Percentiles rank a stretch among this genome's conserved stretches.
Evolutionary conservation across 2,888 invertebrate genomes (phyloP).

Genomic region (Scelioninae gen. 1): DNA sequence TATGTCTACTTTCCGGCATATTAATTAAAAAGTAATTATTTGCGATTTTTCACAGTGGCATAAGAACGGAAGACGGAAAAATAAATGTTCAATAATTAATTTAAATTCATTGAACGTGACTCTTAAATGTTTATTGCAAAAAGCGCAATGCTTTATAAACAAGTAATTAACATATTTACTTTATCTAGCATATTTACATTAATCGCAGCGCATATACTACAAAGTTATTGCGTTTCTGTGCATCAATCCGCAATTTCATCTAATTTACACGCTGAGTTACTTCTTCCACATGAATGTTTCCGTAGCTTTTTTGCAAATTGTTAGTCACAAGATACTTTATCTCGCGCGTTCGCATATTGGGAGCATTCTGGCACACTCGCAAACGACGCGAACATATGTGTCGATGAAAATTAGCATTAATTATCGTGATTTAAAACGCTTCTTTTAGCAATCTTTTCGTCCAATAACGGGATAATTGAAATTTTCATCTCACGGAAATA

Average conservation of each 20-base stretch:
- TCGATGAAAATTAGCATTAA: slow-evolving; percentile 57
- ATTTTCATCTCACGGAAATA: slow-evolving; percentile 48
- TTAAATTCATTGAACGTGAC: too few relatives aligned
- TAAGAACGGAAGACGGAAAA: too few relatives aligned
- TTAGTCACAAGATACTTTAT: slow-evolving; percentile 2
- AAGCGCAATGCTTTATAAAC: too few relatives aligned
- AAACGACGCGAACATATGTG: slow-evolving; percentile 2
- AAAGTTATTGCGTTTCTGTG: not conserved
- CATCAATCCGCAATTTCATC: slow-evolving; percentile 8
- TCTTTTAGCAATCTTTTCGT: slow-evolving; percentile 45
- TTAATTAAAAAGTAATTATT: too few relatives aligned
- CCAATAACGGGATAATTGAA: slow-evolving; percentile 49
- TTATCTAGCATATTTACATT: not conserved
- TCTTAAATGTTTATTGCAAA: too few relatives aligned
- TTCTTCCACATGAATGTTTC: slow-evolving; percentile 13
- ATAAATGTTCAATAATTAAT: too few relatives aligned
- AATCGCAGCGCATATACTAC: not conserved
- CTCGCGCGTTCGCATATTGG: slow-evolving; percentile 20
- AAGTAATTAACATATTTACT: too few relatives aligned
- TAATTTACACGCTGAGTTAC: slow-evolving; percentile 27
- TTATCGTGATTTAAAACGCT: slow-evolving; percentile 57
- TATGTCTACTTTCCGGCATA: too few relatives aligned
- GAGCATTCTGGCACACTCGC: slow-evolving; percentile 28
- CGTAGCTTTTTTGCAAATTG: slow-evolving; percentile 25
- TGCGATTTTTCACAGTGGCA: too few relatives aligned